Conservation (phyloP, 2,797 vertebrate genomes). For the Neoniphon sammara region DNA sequence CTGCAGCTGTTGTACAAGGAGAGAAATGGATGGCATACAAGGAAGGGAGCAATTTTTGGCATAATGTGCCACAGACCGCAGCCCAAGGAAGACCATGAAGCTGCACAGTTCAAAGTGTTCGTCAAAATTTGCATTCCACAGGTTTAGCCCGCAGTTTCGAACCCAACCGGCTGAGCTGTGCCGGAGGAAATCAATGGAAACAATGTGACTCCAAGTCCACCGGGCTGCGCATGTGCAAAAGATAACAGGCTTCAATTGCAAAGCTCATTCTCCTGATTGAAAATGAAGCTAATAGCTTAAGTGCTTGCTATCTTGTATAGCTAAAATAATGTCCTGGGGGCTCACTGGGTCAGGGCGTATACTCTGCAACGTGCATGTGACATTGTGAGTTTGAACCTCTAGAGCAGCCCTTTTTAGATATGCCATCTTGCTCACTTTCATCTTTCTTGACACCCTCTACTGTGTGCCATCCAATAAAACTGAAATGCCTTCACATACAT, state of each 20-base stretch:
- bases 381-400: constrained; percentile 39
- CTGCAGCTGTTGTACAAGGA: constrained; percentile 54
- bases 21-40: constrained; percentile 39
- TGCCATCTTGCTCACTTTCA: constrained; percentile 43
- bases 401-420: constrained; percentile 32
- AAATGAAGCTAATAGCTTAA: constrained; percentile 76
- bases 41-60: constrained; percentile 10
- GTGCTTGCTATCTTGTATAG: constrained; percentile 66
- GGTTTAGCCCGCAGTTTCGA: constrained; percentile 44
- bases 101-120: constrained; percentile 64
- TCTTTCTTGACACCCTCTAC: constrained; percentile 42
- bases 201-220: constrained; percentile 68
- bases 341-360: constrained; percentile 28
- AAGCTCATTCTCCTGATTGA: constrained; percentile 73
- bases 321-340: constrained; percentile 53
- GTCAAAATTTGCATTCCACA: constrained; percentile 65
- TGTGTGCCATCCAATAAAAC: constrained; percentile 49
- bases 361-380: constrained; percentile 21
- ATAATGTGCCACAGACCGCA: constrained; percentile 38
- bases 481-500: constrained; percentile 33
- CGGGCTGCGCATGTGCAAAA: constrained; percentile 67
- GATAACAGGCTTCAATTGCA: constrained; percentile 74
- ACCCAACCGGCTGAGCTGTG: constrained; percentile 66
- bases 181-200: constrained; percentile 74
- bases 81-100: constrained; percentile 39